phyloP scores from a whole-genome alignment of 2,797 vertebrate species.

The Acanthopagrus latus region DNA sequence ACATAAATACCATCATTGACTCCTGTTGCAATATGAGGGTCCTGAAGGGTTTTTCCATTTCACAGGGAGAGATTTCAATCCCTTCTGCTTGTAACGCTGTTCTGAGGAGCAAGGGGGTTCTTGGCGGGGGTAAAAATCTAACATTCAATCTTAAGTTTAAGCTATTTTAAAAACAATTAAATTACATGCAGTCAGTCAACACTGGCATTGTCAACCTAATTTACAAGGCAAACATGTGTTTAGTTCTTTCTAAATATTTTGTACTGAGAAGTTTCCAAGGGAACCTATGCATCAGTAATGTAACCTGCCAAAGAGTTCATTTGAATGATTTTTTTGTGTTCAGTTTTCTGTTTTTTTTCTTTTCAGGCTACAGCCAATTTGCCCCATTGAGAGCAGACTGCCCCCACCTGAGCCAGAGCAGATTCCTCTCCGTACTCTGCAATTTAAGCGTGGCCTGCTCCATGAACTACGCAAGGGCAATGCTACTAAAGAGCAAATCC shows the following conservation, averaged over 20 bases:
- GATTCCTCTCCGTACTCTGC: slow-evolving; percentile 89
- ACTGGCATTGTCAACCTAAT: neutral
- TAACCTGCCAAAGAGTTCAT: no score
- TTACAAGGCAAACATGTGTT: neutral
- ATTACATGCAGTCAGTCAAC: no score
- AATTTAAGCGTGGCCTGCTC: slow-evolving; percentile 91
- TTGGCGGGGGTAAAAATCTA: no score
- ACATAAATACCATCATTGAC: no score
- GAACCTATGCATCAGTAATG: no score
- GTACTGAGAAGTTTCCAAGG: neutral
- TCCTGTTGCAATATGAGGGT: no score
- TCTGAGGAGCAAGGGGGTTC: no score
- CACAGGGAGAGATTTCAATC: no score
- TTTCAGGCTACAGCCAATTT: slow-evolving; percentile 92
- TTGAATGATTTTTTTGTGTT: neutral
- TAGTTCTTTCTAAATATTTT: neutral
- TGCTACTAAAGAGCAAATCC: slow-evolving; percentile 90
- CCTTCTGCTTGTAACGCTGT: no score
- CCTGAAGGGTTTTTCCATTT: no score
- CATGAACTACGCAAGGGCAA: slow-evolving; percentile 92
- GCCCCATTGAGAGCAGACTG: slow-evolving; percentile 89
- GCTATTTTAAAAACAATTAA: no score
- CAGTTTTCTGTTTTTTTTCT: slow-evolving; percentile 13
- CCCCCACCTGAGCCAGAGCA: slow-evolving; percentile 85
- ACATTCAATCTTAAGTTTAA: no score